A percentile compares a stretch with the other conserved stretches of the same genome.
These are phyloP conservation scores for Helobdella robusta DNA, from an alignment of 2,888 invertebrate genomes.

Conservation along the genomic window DNA sequence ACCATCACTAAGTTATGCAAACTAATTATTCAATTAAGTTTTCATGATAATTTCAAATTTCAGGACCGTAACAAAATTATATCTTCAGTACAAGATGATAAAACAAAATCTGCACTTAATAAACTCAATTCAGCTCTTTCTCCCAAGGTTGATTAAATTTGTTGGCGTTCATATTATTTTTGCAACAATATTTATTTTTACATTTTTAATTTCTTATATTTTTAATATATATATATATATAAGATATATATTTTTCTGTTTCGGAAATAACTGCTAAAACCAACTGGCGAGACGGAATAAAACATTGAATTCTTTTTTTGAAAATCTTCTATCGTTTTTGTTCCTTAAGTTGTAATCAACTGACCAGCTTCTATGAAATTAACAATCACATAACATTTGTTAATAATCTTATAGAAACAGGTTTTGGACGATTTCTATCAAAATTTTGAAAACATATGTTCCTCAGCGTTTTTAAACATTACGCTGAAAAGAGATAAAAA, in stretches of 20 bases:
- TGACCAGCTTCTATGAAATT: neutral
- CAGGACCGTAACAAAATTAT: slow-evolving; percentile 52
- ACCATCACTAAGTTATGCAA: too few relatives aligned
- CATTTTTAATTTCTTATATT: neutral
- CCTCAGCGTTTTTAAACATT: slow-evolving; percentile 50
- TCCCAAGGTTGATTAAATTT: slow-evolving; percentile 52
- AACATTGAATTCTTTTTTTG: too few relatives aligned
- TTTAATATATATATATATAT: neutral
- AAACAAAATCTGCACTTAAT: slow-evolving; percentile 58
- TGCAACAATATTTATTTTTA: neutral
- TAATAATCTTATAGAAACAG: slow-evolving; percentile 9
- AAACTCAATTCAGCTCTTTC: slow-evolving; percentile 62
- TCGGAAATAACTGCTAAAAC: neutral
- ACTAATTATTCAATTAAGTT: too few relatives aligned
- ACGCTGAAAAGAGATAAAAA: slow-evolving; percentile 78
- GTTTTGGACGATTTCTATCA: slow-evolving; percentile 64
- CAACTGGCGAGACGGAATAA: neutral
- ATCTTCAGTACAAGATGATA: slow-evolving; percentile 55
- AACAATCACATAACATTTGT: neutral
- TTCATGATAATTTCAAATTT: neutral
- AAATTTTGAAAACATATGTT: slow-evolving; percentile 63
- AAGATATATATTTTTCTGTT: too few relatives aligned
- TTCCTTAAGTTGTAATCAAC: neutral
- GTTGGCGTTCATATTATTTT: neutral
- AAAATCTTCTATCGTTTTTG: too few relatives aligned